phyloP scores from a whole-genome alignment of 2,888 invertebrate species.

The Aelia acuminata region DNA sequence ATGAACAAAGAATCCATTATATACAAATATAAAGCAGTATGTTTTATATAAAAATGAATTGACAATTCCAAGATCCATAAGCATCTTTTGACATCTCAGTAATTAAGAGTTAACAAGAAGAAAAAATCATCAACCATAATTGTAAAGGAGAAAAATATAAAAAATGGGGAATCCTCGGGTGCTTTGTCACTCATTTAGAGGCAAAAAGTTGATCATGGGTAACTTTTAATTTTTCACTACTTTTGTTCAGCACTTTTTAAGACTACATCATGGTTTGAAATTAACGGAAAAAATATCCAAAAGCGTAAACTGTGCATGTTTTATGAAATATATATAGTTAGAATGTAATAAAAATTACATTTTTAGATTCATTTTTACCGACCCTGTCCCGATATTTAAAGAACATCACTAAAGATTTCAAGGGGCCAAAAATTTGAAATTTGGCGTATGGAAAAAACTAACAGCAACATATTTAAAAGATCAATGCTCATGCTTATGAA shows the following conservation, averaged over 20 bases:
- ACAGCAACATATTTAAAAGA: background rate
- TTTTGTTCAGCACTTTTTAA: background rate
- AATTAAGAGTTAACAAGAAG: background rate
- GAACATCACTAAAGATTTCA: background rate
- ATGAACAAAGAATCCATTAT: no score
- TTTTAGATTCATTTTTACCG: background rate
- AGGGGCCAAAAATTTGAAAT: background rate
- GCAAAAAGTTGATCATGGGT: background rate
- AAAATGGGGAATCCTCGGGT: background rate
- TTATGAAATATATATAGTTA: background rate
- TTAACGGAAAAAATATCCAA: no score
- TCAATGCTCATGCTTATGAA: no score
- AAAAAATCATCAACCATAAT: background rate
- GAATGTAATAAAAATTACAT: background rate
- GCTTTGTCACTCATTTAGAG: background rate
- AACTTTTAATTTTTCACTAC: background rate
- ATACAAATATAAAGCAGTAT: no score
- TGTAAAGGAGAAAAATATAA: background rate
- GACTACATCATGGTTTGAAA: no score
- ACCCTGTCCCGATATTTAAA: background rate
- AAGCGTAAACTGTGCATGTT: background rate
- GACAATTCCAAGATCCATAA: no score
- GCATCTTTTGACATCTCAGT: background rate
- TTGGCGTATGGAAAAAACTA: background rate
- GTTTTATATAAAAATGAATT: no score